phyloP scores from a whole-genome alignment of 2,113 vertebrate species.

The Tyrannus savana region DNA sequence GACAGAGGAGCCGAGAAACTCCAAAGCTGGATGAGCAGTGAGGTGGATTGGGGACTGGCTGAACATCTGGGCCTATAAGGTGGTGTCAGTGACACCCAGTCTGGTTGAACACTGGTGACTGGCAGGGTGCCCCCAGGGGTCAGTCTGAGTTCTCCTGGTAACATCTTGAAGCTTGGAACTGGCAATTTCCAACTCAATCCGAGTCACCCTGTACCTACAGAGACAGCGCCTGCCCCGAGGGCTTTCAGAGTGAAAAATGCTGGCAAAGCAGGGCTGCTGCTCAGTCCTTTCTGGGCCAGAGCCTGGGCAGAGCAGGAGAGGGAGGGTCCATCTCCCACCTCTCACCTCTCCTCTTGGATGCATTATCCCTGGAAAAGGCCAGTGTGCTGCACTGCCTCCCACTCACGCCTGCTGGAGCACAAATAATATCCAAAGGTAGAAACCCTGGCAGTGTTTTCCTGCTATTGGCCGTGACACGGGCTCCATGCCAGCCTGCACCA shows the following conservation, averaged over 20 bases:
- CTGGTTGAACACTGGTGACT: background rate
- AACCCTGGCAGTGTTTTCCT: background rate
- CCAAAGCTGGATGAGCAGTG: background rate
- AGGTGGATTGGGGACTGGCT: background rate
- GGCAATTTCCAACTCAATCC: background rate
- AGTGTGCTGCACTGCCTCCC: background rate
- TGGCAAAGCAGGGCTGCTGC: background rate
- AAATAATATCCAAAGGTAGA: background rate
- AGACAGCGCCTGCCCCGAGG: background rate
- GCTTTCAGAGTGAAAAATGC: background rate
- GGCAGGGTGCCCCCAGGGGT: background rate
- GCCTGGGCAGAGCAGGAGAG: background rate
- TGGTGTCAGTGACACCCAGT: background rate
- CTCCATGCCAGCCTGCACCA: background rate
- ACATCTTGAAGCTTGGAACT: background rate
- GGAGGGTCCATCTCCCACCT: background rate
- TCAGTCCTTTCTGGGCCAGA: background rate
- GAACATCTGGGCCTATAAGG: rapidly evolving
- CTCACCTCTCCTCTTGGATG: background rate
- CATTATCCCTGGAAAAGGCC: background rate
- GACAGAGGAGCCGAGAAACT: background rate
- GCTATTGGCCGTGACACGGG: background rate
- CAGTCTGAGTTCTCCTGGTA: background rate
- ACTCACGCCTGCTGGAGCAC: background rate
- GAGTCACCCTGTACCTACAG: background rate